These are phyloP conservation scores for Octopus bimaculoides DNA, from an alignment of 1,140 invertebrate genomes.

Conservation along the genomic window DNA sequence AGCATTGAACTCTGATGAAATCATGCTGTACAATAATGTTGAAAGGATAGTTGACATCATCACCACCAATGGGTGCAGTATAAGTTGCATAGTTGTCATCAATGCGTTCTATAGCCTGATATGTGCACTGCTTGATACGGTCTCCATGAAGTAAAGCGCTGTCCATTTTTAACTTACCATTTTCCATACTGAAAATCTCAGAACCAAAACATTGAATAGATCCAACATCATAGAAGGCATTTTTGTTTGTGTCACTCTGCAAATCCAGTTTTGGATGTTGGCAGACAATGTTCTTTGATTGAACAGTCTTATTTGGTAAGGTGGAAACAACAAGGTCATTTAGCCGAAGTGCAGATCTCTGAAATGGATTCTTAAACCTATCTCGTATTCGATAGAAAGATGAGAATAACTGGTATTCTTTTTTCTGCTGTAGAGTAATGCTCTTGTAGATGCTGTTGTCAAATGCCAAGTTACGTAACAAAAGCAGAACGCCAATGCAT, in stretches of 20 bases:
- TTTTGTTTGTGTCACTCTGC: conserved; percentile 33
- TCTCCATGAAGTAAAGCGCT: neutral
- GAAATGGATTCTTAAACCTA: neutral
- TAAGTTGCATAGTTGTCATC: neutral
- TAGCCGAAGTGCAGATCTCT: neutral
- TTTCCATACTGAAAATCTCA: neutral
- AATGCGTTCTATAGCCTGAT: conserved; percentile 1
- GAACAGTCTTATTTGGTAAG: neutral
- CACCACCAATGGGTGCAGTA: neutral
- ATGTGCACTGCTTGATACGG: neutral
- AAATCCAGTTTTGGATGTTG: conserved; percentile 31
- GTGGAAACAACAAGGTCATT: neutral
- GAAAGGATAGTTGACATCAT: neutral
- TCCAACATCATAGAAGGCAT: conserved; percentile 30
- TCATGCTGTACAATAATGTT: neutral
- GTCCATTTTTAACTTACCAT: neutral
- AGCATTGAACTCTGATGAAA: conserved; percentile 4
- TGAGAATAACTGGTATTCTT: neutral
- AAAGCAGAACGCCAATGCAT: neutral
- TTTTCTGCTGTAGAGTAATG: neutral
- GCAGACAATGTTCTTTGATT: conserved; percentile 21
- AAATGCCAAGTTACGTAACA: neutral
- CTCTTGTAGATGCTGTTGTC: neutral
- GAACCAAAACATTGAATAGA: conserved; percentile 1
- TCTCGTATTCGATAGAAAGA: neutral